Evolutionary conservation across 2,113 vertebrate genomes (phyloP), one percentile per base, ranked within the genome.

Genomic region (Prunella himalayana): DNA sequence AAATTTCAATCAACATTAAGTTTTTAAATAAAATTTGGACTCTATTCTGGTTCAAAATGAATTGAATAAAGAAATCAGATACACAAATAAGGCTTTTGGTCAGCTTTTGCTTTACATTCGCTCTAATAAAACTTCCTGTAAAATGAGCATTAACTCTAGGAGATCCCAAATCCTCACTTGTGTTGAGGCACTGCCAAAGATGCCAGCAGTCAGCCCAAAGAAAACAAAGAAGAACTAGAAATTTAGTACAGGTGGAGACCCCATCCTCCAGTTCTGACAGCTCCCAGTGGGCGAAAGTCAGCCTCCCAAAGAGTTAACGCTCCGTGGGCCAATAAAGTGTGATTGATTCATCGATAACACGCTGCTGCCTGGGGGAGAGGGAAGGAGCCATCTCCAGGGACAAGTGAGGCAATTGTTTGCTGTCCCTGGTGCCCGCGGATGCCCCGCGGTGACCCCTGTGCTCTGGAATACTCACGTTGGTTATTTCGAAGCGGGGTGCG

Each of bases 401-500:
- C 98, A 98, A 98, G 96, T 15, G 65, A 96, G 87, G 97, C 98
- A 92, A 98, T 98, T 98, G 98, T 98, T 95, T 97, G 96, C 96
- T 95, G 94, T 95, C 97, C 85, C 94, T 96, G 78, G 22, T 96
- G 97, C 75, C 96, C 83, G 37, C 77, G 33, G 76, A 94, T 97
- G 98, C 97, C 98, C 98, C 96, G 97, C 96, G 96, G 97, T 98
- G 97, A 98, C 98, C 98, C 97, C 97, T 65, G 19, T 80, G 97
- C 98, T 98, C 98, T 93, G 95, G 93, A 98, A 97, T 92, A 90
- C 98, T 98, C 98, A 78, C 96, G 95, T 98, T 97, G 98, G 98
- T 97, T 97, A 97, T 98, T 98, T 97, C 96, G 83, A 98, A 98
- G 98, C 97, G 95, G 98, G 98, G 98, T 98, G 98, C 98, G 91